Conservation (phyloP, 1,140 invertebrate genomes). For the Sarcophaga bullata region DNA sequence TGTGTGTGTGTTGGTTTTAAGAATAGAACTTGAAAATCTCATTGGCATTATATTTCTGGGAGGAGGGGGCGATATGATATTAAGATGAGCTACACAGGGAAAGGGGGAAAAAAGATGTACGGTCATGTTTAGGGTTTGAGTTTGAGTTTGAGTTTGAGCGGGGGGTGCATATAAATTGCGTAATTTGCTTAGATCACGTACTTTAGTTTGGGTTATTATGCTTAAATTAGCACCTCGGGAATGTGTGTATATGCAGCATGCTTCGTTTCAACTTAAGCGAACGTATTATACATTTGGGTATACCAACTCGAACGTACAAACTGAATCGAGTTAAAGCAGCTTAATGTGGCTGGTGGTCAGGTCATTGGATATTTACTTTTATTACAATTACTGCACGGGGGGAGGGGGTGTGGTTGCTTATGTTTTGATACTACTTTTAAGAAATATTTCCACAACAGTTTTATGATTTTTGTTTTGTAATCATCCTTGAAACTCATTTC, state of each 20-base stretch:
- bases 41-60: not conserved
- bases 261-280: not conserved
- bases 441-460: slow-evolving; percentile 7
- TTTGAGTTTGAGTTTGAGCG: not conserved
- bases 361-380: slow-evolving; percentile 20
- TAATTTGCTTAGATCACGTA: slow-evolving; percentile 35
- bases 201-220: slow-evolving; percentile 38
- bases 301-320: not conserved
- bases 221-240: slow-evolving; percentile 43
- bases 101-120: no score
- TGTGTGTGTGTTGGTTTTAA: not conserved
- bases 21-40: not conserved
- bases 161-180: slow-evolving; percentile 41
- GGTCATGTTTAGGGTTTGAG: not conserved
- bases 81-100: not conserved
- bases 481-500: slow-evolving; percentile 26
- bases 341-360: not conserved
- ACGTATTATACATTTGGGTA: not conserved
- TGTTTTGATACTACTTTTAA: not conserved
- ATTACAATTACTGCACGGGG: not conserved
- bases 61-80: not conserved
- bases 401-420: not conserved
- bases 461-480: slow-evolving; percentile 36
- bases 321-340: not conserved
- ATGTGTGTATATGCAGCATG: not conserved